phyloP scores from a whole-genome alignment of 2,113 vertebrate genomes.

The Oryzias javanicus region DNA sequence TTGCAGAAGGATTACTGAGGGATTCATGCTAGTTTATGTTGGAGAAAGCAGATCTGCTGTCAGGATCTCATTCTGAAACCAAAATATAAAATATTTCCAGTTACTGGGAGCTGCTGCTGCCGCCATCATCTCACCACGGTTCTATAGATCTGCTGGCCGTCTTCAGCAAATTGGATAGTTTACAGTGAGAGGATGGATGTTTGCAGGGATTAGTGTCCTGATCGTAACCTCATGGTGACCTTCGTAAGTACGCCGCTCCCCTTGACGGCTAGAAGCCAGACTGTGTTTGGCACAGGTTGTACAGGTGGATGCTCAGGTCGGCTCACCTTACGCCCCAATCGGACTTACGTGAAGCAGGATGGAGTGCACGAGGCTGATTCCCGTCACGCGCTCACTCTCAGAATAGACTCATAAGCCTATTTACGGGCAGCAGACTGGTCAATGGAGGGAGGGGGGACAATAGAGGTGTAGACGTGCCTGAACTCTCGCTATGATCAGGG shows the following conservation, averaged over 20 bases:
- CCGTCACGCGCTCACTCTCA: conserved; percentile 36
- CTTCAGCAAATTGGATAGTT: neutral
- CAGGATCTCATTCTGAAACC: too few species aligned
- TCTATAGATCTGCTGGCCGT: neutral
- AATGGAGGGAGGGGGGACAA: conserved; percentile 30
- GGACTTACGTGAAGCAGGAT: conserved; percentile 10
- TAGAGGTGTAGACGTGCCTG: conserved; percentile 13
- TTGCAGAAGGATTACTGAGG: too few species aligned
- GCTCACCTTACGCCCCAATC: conserved; percentile 41
- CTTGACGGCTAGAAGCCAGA: neutral
- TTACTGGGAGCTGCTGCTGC: too few species aligned
- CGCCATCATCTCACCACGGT: too few species aligned
- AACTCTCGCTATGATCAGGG: conserved; percentile 17
- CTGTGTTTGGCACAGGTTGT: neutral
- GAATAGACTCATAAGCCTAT: conserved; percentile 73
- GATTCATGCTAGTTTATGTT: too few species aligned
- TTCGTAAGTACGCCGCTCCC: neutral
- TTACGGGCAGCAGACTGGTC: conserved; percentile 59
- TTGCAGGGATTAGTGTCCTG: conserved; percentile 5
- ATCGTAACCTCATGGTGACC: neutral
- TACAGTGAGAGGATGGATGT: neutral
- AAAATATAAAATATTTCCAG: too few species aligned
- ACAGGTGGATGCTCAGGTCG: neutral
- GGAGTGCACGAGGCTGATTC: conserved; percentile 23
- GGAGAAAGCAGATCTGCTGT: too few species aligned